Percentiles rank a stretch among this genome's conserved stretches.
These are phyloP conservation scores for Enteromius afrohamiltoni DNA, from an alignment of 2,797 vertebrate species.

Conservation along the genomic window DNA sequence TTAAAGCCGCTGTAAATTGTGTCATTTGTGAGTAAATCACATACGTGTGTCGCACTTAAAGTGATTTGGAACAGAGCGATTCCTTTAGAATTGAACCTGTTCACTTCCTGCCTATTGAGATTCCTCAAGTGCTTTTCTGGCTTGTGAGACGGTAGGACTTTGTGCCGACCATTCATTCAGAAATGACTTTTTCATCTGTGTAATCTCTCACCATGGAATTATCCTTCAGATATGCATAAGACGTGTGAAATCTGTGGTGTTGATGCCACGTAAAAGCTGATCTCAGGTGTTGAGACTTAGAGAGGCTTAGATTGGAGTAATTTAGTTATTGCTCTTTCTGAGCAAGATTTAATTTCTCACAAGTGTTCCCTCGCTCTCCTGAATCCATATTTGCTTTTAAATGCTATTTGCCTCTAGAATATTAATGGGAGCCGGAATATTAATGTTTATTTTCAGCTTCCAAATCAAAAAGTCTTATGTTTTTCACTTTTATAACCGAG, in stretches of 20 bases:
- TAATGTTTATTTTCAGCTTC: constrained; percentile 34
- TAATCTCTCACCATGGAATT: constrained; percentile 33
- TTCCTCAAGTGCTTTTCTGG: constrained; percentile 16
- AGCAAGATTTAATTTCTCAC: constrained; percentile 51
- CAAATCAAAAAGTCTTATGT: constrained; percentile 49
- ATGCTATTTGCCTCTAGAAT: constrained; percentile 48
- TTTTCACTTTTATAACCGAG: constrained; percentile 52
- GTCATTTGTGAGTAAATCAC: background rate
- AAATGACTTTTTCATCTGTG: constrained; percentile 23
- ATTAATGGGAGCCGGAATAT: constrained; percentile 40
- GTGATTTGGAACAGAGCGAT: background rate
- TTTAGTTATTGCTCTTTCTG: constrained; percentile 47
- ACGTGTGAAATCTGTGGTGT: constrained; percentile 36
- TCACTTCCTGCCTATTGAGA: constrained; percentile 32
- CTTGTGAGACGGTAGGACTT: background rate
- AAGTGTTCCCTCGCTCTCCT: constrained; percentile 13
- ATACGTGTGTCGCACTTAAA: background rate
- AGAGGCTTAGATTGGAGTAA: constrained; percentile 46
- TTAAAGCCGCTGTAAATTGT: background rate
- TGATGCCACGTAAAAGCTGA: constrained; percentile 20
- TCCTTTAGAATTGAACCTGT: constrained; percentile 18
- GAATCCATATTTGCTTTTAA: constrained; percentile 53
- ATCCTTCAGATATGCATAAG: constrained; percentile 31
- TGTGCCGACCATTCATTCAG: constrained; percentile 22
- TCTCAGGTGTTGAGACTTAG: constrained; percentile 41